Evolutionary conservation across 2,113 vertebrate species (phyloP), one percentile per base, ranked within the genome.

Genomic region (Larimichthys polyactis): DNA sequence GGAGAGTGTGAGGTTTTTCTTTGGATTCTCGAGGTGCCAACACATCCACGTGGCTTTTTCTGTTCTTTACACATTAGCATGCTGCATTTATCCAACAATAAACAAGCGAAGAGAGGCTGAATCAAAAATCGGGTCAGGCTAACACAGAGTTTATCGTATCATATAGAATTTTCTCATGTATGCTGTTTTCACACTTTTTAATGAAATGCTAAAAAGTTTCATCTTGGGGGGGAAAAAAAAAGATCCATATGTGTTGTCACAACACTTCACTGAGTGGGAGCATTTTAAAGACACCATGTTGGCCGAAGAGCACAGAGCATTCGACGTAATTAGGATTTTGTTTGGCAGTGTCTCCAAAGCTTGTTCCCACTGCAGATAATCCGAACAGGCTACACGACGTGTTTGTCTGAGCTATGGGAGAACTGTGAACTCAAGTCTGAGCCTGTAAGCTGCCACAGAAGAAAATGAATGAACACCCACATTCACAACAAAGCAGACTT

Each of bases 381-480:
- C 90, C 88, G 71, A 78, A 87, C 87, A 86, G 75, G 82, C 74
- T 67, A 66, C 86, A 87, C 90, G 87, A 82, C 90, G 88, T 84
- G 87, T 90, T 89, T 85, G 83, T 83, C 85, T 88, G 87, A 92
- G 90, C 91, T 76, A 60, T 68, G 85, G 85, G 80, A 74, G 75
- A 88, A 90, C 90, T 89, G 87, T 87, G 87, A 90, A 92, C 87
- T 87, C 80, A 57, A 84, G 90, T 82, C 87, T 82, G 89, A 86
- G 87, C 82, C 82, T 84, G 88, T 84, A 85, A 91, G 86, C 85
- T 88, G 77, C 82, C 82, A 66, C 71, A 46, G 83, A 83, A 82
- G 86, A 72, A 88, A 89, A 88, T 70, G 80, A 91, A 89, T 86
- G 86, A 90, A 90, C 82, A 81, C 84, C 91, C 90, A 84, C 91